Conservation (phyloP, 2,797 vertebrate genomes). For the Kryptopterus vitreolus region DNA sequence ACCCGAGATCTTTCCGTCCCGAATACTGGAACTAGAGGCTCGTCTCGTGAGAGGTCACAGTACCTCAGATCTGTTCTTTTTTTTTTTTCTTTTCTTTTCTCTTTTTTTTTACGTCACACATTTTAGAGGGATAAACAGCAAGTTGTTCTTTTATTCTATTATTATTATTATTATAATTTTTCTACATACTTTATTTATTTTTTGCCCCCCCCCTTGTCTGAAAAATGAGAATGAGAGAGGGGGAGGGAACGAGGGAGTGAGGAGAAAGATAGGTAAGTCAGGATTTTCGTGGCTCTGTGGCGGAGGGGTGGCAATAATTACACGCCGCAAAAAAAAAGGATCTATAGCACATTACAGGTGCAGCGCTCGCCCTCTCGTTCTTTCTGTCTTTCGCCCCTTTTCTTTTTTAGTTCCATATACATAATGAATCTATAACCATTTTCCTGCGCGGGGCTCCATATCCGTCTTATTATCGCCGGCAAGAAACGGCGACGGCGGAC, state of each 20-base stretch:
- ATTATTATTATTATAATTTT: conserved; percentile 20
- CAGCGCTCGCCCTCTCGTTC: conserved; percentile 56
- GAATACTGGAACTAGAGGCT: background rate
- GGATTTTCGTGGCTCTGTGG: conserved; percentile 49
- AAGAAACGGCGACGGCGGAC: conserved; percentile 15
- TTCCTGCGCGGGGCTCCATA: conserved; percentile 48
- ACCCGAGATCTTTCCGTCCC: conserved; percentile 64
- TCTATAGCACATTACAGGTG: conserved; percentile 63
- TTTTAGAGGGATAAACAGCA: no score
- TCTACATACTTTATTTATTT: conserved; percentile 1
- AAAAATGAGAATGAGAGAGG: conserved; percentile 12
- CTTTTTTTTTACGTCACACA: background rate
- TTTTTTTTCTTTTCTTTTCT: background rate
- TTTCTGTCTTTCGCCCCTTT: conserved; percentile 53
- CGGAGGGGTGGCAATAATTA: conserved; percentile 53
- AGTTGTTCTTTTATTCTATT: conserved; percentile 10
- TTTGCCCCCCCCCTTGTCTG: background rate
- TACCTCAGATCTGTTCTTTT: conserved; percentile 21
- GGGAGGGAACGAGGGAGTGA: conserved; percentile 22
- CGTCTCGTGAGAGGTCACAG: conserved; percentile 36
- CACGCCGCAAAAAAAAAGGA: conserved; percentile 52
- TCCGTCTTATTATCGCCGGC: conserved; percentile 27
- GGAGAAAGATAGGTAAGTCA: conserved; percentile 52
- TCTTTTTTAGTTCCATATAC: conserved; percentile 62
- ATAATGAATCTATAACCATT: conserved; percentile 70